Percentiles rank a stretch among this genome's conserved stretches.
Evolutionary conservation across 2,113 vertebrate species (phyloP).

Genomic region (Arothron firmamentum): DNA sequence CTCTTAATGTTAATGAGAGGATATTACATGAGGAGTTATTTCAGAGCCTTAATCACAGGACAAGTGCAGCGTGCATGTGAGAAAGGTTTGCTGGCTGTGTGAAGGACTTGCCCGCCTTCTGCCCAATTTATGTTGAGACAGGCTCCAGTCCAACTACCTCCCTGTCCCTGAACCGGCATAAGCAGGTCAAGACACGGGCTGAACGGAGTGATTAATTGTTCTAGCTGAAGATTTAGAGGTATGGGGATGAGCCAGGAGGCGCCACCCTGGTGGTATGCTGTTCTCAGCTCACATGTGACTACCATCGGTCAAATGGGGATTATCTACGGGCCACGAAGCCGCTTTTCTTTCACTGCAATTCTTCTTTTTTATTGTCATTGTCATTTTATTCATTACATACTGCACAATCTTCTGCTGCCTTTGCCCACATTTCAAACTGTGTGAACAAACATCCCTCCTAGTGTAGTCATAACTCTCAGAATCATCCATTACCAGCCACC

Average conservation of each 20-base stretch:
- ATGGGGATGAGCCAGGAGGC: slow-evolving; percentile 22
- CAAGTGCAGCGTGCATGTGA: slow-evolving; percentile 19
- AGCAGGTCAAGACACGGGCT: slow-evolving; percentile 47
- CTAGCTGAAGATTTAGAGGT: slow-evolving; percentile 39
- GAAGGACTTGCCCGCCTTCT: slow-evolving; percentile 38
- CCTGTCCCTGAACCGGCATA: slow-evolving; percentile 50
- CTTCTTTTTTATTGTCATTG: slow-evolving; percentile 35
- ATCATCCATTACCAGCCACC: too few species aligned
- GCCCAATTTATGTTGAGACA: slow-evolving; percentile 43
- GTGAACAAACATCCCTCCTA: not conserved
- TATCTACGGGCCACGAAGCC: slow-evolving; percentile 53
- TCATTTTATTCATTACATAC: slow-evolving; percentile 29
- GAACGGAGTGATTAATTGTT: slow-evolving; percentile 52
- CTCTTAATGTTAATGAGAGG: slow-evolving; percentile 61
- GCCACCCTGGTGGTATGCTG: slow-evolving; percentile 31
- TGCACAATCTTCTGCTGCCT: slow-evolving; percentile 39
- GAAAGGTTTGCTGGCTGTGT: slow-evolving; percentile 39
- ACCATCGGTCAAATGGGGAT: slow-evolving; percentile 64
- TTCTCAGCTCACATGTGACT: slow-evolving; percentile 62
- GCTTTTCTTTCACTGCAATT: slow-evolving; percentile 22
- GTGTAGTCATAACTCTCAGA: too few species aligned
- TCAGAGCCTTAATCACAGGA: slow-evolving; percentile 49
- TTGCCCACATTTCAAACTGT: slow-evolving; percentile 28
- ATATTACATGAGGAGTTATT: slow-evolving; percentile 51
- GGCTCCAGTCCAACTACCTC: slow-evolving; percentile 27